phyloP scores from a whole-genome alignment of 2,797 vertebrate genomes.

The Malurus splendens region DNA sequence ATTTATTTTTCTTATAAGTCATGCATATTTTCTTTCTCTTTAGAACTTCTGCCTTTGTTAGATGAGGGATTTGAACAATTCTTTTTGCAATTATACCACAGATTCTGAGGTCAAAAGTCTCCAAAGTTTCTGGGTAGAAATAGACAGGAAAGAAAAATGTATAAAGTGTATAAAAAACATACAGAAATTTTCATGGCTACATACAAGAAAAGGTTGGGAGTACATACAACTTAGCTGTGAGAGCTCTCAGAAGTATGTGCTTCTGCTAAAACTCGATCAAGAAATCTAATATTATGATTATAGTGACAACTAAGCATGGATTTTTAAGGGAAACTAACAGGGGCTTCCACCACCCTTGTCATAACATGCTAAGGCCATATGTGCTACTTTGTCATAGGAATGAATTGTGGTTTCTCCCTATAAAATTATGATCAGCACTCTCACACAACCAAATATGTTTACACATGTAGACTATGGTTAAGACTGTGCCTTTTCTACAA shows the following conservation, averaged over 20 bases:
- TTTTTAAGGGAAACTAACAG: background rate
- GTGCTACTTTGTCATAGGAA: background rate
- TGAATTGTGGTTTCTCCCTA: accelerated
- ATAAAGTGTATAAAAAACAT: slow-evolving; percentile 54
- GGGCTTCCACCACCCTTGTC: background rate
- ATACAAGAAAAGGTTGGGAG: background rate
- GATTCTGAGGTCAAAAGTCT: slow-evolving; percentile 62
- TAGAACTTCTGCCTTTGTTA: slow-evolving; percentile 42
- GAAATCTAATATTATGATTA: background rate
- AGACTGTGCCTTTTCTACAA: background rate
- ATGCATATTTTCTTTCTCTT: slow-evolving; percentile 62
- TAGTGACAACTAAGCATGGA: background rate
- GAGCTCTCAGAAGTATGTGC: background rate
- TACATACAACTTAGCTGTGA: background rate
- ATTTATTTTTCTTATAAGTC: slow-evolving; percentile 65
- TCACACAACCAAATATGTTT: background rate
- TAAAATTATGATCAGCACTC: background rate
- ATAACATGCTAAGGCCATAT: background rate
- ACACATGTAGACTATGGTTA: background rate
- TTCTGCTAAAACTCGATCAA: background rate
- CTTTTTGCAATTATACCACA: slow-evolving; percentile 41
- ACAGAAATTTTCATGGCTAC: slow-evolving; percentile 17
- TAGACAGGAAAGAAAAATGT: slow-evolving; percentile 19
- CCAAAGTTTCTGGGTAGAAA: slow-evolving; percentile 26
- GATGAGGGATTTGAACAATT: slow-evolving; percentile 51